Base-by-base conservation (phyloP, 2,113 vertebrate species). In the Brachyistius frenatus region DNA sequence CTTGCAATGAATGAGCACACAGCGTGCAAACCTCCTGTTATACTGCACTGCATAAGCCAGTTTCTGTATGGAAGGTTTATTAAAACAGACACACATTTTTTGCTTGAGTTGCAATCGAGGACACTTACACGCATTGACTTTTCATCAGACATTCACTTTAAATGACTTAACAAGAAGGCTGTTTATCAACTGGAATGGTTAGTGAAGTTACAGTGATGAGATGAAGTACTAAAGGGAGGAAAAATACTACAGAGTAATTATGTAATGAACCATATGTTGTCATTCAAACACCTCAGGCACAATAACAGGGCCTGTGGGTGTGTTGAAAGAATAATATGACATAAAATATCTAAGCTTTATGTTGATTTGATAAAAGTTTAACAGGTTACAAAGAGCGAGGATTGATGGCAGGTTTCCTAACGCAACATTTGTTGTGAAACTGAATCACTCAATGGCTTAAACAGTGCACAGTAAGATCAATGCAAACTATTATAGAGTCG, bases 1-100 rank as follows among this genome's bases (percentile, higher is more conserved):
- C 82, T 78, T 85, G 90, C 92, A 81, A 74, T 93, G 92, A 94
- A 92, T 91, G 91, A 93, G 86, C 77, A 86, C 90, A 87, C 88
- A 88, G 84, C 86, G 78, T 91, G 85, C 88, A 88, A 86, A 82
- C 76, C 86, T 86, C 75, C 75, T 73, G 86, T 78, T 85, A 53
- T 33, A 78, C 50, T 66, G 58, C 55, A 33, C 16, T 66, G 73
- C 71, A 69, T 84, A 57, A 82, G 72, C 64, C 11, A 5, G 49
- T 75, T 79, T 78, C 54, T 74, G 50, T 74, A 77, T 77, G 63
- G 56, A 79, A 50, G 78, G 61, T 63, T 56, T 37, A 57, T 67
- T 23, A n/a, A 49, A 39, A 68, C 63, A 66, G 9, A 58, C 2
- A 71, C n/a, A 44, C 14, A 15, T 67, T 69, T 70, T 54, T 47